Conservation (phyloP, 2,797 vertebrate species). For the Mus caroli region DNA sequence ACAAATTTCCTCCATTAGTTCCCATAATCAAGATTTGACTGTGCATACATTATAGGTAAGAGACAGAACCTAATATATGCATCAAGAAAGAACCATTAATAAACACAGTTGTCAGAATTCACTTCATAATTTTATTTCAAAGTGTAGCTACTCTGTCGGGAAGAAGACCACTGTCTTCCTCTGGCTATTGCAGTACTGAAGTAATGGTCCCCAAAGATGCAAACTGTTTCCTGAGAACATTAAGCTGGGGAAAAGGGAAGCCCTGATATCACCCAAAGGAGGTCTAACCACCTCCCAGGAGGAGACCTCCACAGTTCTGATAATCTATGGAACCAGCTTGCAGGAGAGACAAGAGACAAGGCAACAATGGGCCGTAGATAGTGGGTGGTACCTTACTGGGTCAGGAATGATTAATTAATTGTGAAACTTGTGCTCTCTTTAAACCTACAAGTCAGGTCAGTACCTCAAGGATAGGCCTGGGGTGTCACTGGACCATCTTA, state of each 20-base stretch:
- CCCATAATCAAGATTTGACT: conserved; percentile 69
- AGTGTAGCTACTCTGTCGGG: background rate
- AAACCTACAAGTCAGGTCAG: too few relatives aligned
- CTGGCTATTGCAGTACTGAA: background rate
- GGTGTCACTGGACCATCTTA: background rate
- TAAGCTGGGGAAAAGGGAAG: background rate
- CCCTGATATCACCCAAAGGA: background rate
- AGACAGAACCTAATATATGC: conserved; percentile 68
- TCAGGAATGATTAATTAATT: background rate
- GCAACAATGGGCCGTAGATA: background rate
- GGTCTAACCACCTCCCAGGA: background rate
- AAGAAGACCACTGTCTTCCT: background rate
- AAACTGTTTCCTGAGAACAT: background rate
- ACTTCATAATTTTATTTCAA: conserved; percentile 61
- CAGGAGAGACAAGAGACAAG: background rate
- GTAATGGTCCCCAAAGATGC: background rate
- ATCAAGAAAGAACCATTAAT: conserved; percentile 64
- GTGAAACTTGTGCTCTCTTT: background rate
- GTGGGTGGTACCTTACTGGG: too few relatives aligned
- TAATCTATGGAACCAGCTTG: background rate
- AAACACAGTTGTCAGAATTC: conserved; percentile 70
- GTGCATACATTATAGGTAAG: conserved; percentile 66
- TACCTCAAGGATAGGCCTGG: background rate
- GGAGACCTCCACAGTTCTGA: background rate
- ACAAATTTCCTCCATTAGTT: conserved; percentile 68